These are phyloP conservation scores for Rana temporaria DNA, from an alignment of 2,113 vertebrate species.

Conservation along the genomic window DNA sequence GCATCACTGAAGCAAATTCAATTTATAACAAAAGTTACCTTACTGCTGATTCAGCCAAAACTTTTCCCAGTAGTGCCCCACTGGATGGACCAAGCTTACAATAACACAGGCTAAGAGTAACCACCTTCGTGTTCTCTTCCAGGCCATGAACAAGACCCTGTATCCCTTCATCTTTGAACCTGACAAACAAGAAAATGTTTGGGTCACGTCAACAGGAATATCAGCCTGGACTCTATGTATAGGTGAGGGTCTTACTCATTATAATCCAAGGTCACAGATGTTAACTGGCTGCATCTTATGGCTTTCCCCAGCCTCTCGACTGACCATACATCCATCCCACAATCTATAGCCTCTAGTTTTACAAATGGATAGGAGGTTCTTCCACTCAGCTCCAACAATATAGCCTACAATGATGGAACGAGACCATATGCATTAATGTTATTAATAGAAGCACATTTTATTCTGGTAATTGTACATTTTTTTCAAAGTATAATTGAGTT, in stretches of 20 bases:
- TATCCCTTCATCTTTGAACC: conserved; percentile 65
- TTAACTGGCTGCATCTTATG: conserved; percentile 61
- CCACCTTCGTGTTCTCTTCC: conserved; percentile 60
- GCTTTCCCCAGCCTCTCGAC: conserved; percentile 62
- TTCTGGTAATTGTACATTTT: too few relatives aligned
- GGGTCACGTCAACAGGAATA: not conserved
- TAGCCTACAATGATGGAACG: conserved; percentile 54
- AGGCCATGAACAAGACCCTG: conserved; percentile 63
- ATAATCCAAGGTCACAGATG: conserved; percentile 65
- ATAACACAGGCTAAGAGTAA: conserved; percentile 66
- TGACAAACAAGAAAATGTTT: conserved; percentile 54
- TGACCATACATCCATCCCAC: conserved; percentile 63
- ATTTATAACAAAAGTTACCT: conserved; percentile 58
- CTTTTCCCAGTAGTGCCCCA: conserved; percentile 52
- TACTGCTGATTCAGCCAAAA: conserved; percentile 61
- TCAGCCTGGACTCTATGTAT: not conserved
- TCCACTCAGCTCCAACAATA: conserved; percentile 64
- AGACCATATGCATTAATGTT: not conserved
- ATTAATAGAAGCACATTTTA: too few relatives aligned
- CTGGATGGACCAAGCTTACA: conserved; percentile 67
- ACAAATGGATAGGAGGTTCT: conserved; percentile 59
- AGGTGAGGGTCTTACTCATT: conserved; percentile 63
- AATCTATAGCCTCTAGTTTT: conserved; percentile 60
- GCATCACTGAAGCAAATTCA: too few relatives aligned
- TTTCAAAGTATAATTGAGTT: too few relatives aligned